Evolutionary conservation across 2,113 vertebrate genomes (phyloP).

Genomic region (Garra rufa): DNA sequence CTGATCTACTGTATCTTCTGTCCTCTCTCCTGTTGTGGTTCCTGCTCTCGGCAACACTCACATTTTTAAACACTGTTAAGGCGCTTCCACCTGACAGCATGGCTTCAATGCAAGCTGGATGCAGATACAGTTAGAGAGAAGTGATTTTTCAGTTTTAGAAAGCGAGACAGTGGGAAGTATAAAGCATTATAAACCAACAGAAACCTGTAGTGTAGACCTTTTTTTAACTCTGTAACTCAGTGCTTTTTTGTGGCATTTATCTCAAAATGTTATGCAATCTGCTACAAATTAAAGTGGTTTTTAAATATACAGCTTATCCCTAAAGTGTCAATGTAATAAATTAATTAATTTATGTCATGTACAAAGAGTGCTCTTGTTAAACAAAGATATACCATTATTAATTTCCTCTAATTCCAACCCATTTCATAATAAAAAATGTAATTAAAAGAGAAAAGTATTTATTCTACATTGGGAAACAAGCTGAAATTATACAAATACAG

Average conservation of each 20-base stretch:
- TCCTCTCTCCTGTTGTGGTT: not conserved
- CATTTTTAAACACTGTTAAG: not conserved
- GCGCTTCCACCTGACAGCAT: not conserved
- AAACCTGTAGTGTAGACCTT: not conserved
- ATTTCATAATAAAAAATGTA: too few species aligned
- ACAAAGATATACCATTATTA: too few species aligned
- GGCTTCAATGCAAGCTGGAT: not conserved
- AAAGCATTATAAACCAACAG: not conserved
- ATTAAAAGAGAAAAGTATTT: too few species aligned
- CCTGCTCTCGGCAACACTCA: not conserved
- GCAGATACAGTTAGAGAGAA: not conserved
- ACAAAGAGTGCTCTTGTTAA: too few species aligned
- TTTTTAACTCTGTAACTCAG: not conserved
- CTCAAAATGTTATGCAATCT: too few species aligned
- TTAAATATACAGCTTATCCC: too few species aligned
- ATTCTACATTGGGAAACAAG: too few species aligned
- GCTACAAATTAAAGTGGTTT: too few species aligned
- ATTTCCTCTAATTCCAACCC: too few species aligned
- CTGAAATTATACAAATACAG: too few species aligned
- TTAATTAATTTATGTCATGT: too few species aligned
- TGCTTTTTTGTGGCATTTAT: not conserved
- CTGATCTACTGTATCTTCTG: constrained; percentile 13
- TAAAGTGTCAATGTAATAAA: too few species aligned
- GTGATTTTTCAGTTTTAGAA: not conserved
- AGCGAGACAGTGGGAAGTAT: not conserved